Base-by-base conservation (phyloP, 2,797 vertebrate species). In the Orestias chungarensis region DNA sequence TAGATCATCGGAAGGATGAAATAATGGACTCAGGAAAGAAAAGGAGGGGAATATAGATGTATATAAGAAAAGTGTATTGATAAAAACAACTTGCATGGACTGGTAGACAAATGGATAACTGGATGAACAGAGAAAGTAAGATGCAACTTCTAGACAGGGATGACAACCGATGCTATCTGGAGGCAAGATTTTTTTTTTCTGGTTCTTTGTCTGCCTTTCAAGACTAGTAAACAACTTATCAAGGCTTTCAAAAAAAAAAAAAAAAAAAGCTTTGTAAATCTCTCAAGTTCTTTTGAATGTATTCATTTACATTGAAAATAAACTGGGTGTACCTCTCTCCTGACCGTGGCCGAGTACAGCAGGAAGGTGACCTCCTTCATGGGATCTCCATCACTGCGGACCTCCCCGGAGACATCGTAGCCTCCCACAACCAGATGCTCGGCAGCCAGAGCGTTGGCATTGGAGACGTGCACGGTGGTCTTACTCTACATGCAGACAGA, bases 281-380 rank as follows among this genome's bases (percentile, higher is more conserved):
- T n/a, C n/a, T n/a, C n/a, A n/a, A n/a, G n/a, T n/a, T n/a, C n/a
- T n/a, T n/a, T n/a, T n/a, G n/a, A n/a, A n/a, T n/a, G n/a, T n/a
- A n/a, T n/a, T n/a, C n/a, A n/a, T n/a, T n/a, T n/a, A n/a, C 44
- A 66, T 31, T 10, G 40, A 14, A 40, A 49, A 27, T 11, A 35
- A 55, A 0, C 35, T 20, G 0, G 8, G 15, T 71, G 92, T 88
- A 99, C 98, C 96, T 98, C 96, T 89, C 92, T 95, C 70, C 88
- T 84, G 66, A 97, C 94, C 0, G 88, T 89, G 43, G 96, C 93
- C 0, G 98, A 99, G 84, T 97, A 99, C 62, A 99, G 96, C 1
- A 99, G 95, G 81, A 99, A 99, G 91, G 96, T 96, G 89, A 99
- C 98, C 27, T 96, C 97, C 82, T 98, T 99, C 98, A 99, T 98